Conservation (phyloP, 2,113 vertebrate species). For the Phalacrocorax aristotelis region DNA sequence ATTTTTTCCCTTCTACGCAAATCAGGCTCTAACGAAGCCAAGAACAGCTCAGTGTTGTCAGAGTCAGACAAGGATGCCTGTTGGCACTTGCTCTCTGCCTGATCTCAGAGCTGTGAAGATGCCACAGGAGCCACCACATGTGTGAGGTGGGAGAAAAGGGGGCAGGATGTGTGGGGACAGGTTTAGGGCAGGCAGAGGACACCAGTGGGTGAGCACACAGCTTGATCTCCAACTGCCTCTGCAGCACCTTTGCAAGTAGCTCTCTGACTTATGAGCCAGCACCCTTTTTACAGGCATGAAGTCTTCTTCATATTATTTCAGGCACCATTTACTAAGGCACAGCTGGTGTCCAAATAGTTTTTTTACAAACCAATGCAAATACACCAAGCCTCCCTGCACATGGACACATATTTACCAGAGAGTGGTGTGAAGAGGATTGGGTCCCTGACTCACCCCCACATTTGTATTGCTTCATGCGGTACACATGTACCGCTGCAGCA, state of each 20-base stretch:
- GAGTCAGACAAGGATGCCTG: not conserved
- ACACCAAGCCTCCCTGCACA: not conserved
- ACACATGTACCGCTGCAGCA: not conserved
- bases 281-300: not conserved
- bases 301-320: not conserved
- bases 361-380: not conserved
- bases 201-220: not conserved
- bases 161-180: not conserved
- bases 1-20: not conserved
- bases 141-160: not conserved
- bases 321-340: not conserved
- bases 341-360: not conserved
- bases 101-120: not conserved
- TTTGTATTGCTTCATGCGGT: not conserved
- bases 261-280: not conserved
- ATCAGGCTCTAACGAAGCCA: not conserved
- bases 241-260: not conserved
- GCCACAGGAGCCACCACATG: accelerated
- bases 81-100: not conserved
- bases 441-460: not conserved
- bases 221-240: not conserved
- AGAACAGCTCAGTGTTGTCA: not conserved
- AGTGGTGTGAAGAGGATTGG: not conserved
- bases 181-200: not conserved
- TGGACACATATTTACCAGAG: not conserved